Evolutionary conservation across 2,113 vertebrate genomes (phyloP).

Genomic region (Gorsachius goisagi): DNA sequence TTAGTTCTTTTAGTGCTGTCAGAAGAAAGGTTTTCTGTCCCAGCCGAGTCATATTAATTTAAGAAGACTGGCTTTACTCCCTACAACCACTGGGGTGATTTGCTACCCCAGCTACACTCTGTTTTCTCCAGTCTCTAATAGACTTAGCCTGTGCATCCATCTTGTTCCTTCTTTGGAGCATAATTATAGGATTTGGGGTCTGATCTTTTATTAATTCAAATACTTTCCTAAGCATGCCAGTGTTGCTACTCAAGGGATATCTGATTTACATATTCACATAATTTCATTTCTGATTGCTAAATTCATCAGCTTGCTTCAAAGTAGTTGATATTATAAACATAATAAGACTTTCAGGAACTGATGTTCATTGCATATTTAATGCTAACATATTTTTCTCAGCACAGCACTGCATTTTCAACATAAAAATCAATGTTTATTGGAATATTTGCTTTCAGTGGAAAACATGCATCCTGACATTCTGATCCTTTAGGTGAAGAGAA

Average conservation of each 20-base stretch:
- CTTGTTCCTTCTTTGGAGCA: background rate
- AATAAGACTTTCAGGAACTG: slow-evolving; percentile 48
- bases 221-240: slow-evolving; percentile 8
- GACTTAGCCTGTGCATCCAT: background rate
- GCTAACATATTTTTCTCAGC: background rate
- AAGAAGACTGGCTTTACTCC: background rate
- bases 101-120: background rate
- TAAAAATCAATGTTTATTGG: background rate
- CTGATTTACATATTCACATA: slow-evolving; percentile 44
- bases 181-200: slow-evolving; percentile 5
- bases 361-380: slow-evolving; percentile 26
- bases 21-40: background rate
- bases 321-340: slow-evolving; percentile 40
- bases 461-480: background rate
- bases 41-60: background rate
- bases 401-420: background rate
- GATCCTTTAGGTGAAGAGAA: background rate
- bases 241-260: slow-evolving; percentile 41
- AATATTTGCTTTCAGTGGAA: background rate
- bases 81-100: background rate
- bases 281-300: slow-evolving; percentile 61
- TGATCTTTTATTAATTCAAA: slow-evolving; percentile 61
- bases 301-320: slow-evolving; percentile 56
- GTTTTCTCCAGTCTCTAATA: background rate
- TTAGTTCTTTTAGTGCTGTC: background rate